These are phyloP conservation scores for Pissodes strobi DNA, from an alignment of 1,140 invertebrate genomes.

Conservation along the genomic window DNA sequence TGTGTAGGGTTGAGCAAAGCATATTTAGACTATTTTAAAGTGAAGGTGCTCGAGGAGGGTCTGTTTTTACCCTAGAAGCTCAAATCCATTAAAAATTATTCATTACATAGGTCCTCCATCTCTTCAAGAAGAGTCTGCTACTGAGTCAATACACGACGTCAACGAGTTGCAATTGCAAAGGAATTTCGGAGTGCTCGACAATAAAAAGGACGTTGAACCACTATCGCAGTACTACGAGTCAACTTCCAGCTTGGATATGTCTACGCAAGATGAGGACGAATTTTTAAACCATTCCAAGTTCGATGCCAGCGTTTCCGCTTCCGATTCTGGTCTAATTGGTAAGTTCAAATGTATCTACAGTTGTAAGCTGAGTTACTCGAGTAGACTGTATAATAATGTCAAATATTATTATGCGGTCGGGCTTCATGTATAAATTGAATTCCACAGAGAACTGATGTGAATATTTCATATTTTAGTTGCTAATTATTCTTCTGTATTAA, in stretches of 20 bases:
- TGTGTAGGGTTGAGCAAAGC: too few species aligned
- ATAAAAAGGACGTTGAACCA: slow-evolving; percentile 38
- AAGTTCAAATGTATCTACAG: too few species aligned
- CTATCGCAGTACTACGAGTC: slow-evolving; percentile 49
- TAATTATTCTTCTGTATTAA: too few species aligned
- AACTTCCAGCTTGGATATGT: slow-evolving; percentile 50
- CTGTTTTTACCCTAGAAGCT: neutral
- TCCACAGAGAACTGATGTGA: too few species aligned
- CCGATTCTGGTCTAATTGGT: slow-evolving; percentile 53
- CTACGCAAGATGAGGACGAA: slow-evolving; percentile 48
- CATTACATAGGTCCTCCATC: slow-evolving; percentile 43
- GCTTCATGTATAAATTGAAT: too few species aligned
- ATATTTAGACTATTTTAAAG: too few species aligned
- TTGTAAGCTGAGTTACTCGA: too few species aligned
- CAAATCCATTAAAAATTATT: neutral
- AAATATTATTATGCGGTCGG: too few species aligned
- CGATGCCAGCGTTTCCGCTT: slow-evolving; percentile 49
- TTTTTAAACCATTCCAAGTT: slow-evolving; percentile 44
- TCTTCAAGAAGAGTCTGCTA: slow-evolving; percentile 47
- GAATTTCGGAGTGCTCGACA: slow-evolving; percentile 26
- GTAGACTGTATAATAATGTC: too few species aligned
- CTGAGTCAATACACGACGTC: slow-evolving; percentile 41
- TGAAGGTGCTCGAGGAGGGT: neutral
- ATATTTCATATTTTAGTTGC: too few species aligned
- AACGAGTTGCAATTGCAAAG: slow-evolving; percentile 35